phyloP scores from a whole-genome alignment of 2,113 vertebrate species.

The Pteruthius melanotis region DNA sequence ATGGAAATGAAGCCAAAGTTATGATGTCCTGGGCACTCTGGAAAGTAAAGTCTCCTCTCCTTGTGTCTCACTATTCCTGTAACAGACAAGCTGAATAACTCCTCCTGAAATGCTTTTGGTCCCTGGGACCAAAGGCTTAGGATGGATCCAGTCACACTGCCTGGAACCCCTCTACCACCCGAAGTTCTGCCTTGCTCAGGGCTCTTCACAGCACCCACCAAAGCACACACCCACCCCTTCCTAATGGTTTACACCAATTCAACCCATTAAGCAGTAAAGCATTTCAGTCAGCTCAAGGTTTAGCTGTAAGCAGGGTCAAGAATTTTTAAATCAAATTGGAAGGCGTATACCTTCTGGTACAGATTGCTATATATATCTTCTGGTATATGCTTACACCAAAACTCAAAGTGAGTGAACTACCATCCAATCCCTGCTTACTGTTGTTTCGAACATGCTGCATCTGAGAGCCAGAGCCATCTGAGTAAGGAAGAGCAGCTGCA shows the following conservation, averaged over 20 bases:
- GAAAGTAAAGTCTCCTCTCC: not conserved
- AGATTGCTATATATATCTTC: not conserved
- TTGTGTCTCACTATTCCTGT: not conserved
- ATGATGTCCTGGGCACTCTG: rapidly evolving
- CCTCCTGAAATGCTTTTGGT: not conserved
- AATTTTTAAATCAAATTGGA: not conserved
- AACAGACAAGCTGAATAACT: not conserved
- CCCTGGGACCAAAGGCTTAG: not conserved
- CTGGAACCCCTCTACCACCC: not conserved
- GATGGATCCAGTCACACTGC: not conserved
- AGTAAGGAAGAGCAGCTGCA: slow-evolving; percentile 47
- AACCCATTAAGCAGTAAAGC: not conserved
- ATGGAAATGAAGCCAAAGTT: not conserved
- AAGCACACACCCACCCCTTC: not conserved
- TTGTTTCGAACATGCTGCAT: not conserved
- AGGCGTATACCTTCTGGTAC: not conserved
- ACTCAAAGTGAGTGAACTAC: not conserved
- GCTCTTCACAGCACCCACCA: not conserved
- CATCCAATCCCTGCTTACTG: not conserved
- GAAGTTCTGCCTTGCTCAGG: not conserved
- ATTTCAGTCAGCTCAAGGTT: not conserved
- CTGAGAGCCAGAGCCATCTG: not conserved
- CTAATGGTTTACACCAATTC: not conserved
- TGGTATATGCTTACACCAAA: not conserved
- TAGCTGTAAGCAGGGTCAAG: not conserved